A percentile compares a stretch with the other conserved stretches of the same genome.
These are phyloP conservation scores for Plagodis dolabraria DNA, from an alignment of 2,888 invertebrate genomes.

Conservation along the genomic window DNA sequence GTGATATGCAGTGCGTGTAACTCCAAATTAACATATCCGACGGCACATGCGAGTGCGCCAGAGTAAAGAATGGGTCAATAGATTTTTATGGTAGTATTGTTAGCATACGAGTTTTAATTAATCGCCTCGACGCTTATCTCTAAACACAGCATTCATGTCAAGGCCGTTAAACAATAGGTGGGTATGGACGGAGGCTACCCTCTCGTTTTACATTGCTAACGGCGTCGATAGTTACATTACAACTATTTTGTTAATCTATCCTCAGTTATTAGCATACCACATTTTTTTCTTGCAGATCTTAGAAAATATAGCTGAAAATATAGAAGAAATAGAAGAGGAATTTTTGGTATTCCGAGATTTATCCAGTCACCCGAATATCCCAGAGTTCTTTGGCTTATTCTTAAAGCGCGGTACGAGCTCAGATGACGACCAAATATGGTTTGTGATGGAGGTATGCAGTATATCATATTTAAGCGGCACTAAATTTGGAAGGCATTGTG, in stretches of 20 bases:
- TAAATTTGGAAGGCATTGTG: slow-evolving; percentile 24
- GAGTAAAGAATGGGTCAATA: slow-evolving; percentile 42
- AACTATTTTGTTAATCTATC: slow-evolving; percentile 22
- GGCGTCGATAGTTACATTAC: slow-evolving; percentile 46
- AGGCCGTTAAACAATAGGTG: slow-evolving; percentile 71
- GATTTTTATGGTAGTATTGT: slow-evolving; percentile 66
- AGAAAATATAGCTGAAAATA: slow-evolving; percentile 91
- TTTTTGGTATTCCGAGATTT: slow-evolving; percentile 89
- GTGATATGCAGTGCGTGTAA: slow-evolving; percentile 26
- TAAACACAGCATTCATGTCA: slow-evolving; percentile 70
- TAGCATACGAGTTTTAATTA: slow-evolving; percentile 63
- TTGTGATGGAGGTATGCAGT: slow-evolving; percentile 90
- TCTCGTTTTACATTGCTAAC: slow-evolving; percentile 47
- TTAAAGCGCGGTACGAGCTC: slow-evolving; percentile 86
- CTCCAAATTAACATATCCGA: slow-evolving; percentile 30
- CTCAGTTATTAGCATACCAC: slow-evolving; percentile 9
- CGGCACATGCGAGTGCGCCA: slow-evolving; percentile 35
- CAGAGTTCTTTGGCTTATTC: slow-evolving; percentile 90
- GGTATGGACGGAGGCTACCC: slow-evolving; percentile 49
- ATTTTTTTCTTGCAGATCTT: slow-evolving; percentile 79
- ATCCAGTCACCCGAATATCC: slow-evolving; percentile 90
- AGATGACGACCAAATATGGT: slow-evolving; percentile 92
- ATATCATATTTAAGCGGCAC: slow-evolving; percentile 39
- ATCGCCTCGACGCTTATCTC: slow-evolving; percentile 70
- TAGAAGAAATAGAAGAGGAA: slow-evolving; percentile 93